Conservation (phyloP, 2,888 invertebrate genomes). For the Ryuthela nishihirai region DNA sequence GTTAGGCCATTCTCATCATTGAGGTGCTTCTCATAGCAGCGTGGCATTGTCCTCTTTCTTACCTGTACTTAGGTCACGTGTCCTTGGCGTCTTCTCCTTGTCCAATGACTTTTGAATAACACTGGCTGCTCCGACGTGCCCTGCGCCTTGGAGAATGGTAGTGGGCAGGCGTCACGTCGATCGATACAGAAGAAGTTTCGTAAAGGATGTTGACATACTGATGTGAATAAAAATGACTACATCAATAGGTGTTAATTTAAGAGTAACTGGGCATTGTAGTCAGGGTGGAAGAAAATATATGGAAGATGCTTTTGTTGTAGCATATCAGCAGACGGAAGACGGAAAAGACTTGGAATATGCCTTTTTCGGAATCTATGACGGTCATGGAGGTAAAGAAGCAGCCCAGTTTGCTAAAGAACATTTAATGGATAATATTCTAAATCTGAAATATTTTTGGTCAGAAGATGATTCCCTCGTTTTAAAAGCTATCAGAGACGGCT, state of each 20-base stretch:
- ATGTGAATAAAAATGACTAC: slow-evolving; percentile 30
- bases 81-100: too few species aligned
- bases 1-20: too few species aligned
- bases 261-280: slow-evolving; percentile 90
- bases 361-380: slow-evolving; percentile 97
- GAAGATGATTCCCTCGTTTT: slow-evolving; percentile 89
- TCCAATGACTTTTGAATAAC: too few species aligned
- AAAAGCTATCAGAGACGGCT: slow-evolving; percentile 90
- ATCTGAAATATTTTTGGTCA: slow-evolving; percentile 88
- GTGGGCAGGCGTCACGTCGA: too few species aligned
- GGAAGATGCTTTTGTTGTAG: slow-evolving; percentile 97
- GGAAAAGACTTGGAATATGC: slow-evolving; percentile 90
- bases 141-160: too few species aligned
- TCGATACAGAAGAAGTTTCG: too few species aligned
- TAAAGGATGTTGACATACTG: too few species aligned
- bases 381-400: slow-evolving; percentile 92
- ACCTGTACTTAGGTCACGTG: too few species aligned
- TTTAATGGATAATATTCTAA: slow-evolving; percentile 90
- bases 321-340: slow-evolving; percentile 88
- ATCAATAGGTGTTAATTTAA: slow-evolving; percentile 66
- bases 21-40: too few species aligned
- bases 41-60: too few species aligned
- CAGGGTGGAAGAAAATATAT: slow-evolving; percentile 98
- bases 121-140: too few species aligned
- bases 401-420: slow-evolving; percentile 91